Evolutionary conservation across 2,113 vertebrate genomes (phyloP).

Genomic region (Macquaria ambigua): DNA sequence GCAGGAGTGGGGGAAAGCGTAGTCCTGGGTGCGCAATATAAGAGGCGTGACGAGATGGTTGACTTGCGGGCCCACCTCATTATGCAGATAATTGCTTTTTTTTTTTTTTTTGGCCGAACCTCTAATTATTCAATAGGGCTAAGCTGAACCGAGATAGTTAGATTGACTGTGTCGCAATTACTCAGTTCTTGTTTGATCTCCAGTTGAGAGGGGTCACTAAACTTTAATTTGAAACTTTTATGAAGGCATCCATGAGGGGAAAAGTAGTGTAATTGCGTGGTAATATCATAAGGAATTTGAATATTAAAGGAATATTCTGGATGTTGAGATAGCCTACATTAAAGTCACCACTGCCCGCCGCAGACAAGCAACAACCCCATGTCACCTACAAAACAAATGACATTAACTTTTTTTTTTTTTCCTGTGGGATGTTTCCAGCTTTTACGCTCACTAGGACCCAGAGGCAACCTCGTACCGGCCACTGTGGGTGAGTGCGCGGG

Average conservation of each 20-base stretch:
- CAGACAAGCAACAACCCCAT: conserved; percentile 20
- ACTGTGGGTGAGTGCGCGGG: conserved; percentile 42
- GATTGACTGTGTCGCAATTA: conserved; percentile 6
- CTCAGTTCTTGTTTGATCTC: neutral
- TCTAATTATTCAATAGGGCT: conserved; percentile 60
- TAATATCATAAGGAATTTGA: neutral
- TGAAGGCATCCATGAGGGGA: neutral
- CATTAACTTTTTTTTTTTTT: conserved; percentile 1
- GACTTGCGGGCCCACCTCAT: conserved; percentile 59
- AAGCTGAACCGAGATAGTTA: conserved; percentile 21
- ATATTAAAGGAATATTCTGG: neutral
- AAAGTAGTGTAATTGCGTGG: neutral
- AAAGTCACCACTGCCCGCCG: neutral
- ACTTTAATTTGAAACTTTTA: conserved; percentile 9
- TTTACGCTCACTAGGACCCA: conserved; percentile 79
- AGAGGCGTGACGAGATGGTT: conserved; percentile 58
- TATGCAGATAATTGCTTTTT: conserved; percentile 55
- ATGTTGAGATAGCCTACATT: neutral
- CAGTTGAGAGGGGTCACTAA: conserved; percentile 4
- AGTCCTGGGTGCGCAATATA: conserved; percentile 31
- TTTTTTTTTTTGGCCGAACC: conserved; percentile 32
- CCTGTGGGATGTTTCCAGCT: conserved; percentile 28
- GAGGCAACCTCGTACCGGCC: conserved; percentile 65
- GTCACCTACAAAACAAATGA: neutral
- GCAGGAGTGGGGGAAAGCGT: neutral